Conservation (phyloP, 2,113 vertebrate species). For the Tyrannus savana region DNA sequence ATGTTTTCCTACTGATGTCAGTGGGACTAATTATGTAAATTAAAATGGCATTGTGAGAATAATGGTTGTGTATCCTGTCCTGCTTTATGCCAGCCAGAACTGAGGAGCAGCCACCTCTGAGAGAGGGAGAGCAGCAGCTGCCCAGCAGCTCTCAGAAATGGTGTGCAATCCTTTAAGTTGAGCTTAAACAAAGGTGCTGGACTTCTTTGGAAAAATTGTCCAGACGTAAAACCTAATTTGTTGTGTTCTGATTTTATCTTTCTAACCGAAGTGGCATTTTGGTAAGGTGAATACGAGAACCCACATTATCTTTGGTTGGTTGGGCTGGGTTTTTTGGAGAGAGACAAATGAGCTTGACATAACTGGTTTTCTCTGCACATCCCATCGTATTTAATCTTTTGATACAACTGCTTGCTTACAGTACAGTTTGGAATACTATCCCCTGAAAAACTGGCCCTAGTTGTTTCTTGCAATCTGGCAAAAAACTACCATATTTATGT, state of each 20-base stretch:
- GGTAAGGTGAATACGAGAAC: background rate
- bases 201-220: background rate
- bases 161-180: background rate
- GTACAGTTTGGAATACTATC: background rate
- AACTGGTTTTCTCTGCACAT: background rate
- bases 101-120: background rate
- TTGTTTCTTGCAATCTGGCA: background rate
- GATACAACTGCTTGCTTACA: background rate
- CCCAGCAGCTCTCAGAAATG: background rate
- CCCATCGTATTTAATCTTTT: conserved; percentile 10
- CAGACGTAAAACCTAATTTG: background rate
- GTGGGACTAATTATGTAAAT: background rate
- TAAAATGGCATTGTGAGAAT: background rate
- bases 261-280: background rate
- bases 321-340: background rate
- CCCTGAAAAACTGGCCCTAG: background rate
- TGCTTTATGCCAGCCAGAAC: background rate
- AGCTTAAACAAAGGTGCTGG: background rate
- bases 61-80: background rate
- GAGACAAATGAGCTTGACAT: background rate
- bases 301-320: background rate
- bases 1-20: background rate
- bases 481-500: background rate
- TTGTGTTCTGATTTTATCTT: background rate
- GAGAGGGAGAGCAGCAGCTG: background rate